A percentile compares a stretch with the other conserved stretches of the same genome.
Evolutionary conservation across 2,888 invertebrate genomes (phyloP).

Genomic region (Hemicrepidius hirtus): DNA sequence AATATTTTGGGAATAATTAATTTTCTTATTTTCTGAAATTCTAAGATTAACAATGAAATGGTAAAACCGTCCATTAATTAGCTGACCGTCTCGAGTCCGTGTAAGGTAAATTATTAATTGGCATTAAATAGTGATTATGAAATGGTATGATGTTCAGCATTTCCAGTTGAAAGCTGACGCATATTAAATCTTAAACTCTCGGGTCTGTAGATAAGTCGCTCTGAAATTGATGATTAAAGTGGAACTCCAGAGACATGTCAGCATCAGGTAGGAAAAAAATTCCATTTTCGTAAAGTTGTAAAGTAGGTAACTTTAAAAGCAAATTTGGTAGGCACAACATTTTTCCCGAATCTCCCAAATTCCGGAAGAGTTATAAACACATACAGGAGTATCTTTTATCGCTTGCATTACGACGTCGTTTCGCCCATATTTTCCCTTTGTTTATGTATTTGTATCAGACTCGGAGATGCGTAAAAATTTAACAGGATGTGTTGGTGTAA

Average conservation of each 20-base stretch:
- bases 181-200: too few relatives aligned
- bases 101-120: background rate
- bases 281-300: constrained; percentile 15
- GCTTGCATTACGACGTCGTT: constrained; percentile 41
- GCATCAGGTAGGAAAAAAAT: background rate
- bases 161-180: too few relatives aligned
- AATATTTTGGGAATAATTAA: too few relatives aligned
- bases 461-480: constrained; percentile 47
- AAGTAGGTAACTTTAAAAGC: constrained; percentile 14
- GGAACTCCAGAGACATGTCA: too few relatives aligned
- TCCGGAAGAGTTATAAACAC: constrained; percentile 44
- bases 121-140: too few relatives aligned
- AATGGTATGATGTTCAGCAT: too few relatives aligned
- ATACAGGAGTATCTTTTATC: constrained; percentile 45
- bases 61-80: too few relatives aligned
- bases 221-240: too few relatives aligned
- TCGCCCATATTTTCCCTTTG: constrained; percentile 42
- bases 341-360: constrained; percentile 27
- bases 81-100: background rate
- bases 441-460: constrained; percentile 44
- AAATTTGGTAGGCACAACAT: constrained; percentile 28
- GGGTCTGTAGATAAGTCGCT: too few relatives aligned
- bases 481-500: constrained; percentile 39
- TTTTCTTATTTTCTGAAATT: too few relatives aligned
- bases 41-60: too few relatives aligned